Evolutionary conservation across 2,888 invertebrate species (phyloP).

Genomic region (Melieria picta): DNA sequence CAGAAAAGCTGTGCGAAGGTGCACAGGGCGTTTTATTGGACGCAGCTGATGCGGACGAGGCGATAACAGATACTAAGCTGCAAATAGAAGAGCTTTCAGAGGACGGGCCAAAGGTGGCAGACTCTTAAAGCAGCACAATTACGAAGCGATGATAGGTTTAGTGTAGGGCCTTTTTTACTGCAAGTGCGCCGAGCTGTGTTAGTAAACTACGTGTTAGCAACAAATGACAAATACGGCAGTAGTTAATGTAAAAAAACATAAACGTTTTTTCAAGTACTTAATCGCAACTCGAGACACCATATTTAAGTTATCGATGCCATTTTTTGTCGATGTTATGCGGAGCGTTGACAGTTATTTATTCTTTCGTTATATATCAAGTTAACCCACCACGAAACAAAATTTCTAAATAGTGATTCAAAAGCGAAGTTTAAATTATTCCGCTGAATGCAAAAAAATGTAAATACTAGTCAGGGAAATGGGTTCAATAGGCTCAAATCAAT

Average conservation of each 20-base stretch:
- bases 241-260: no score
- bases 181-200: neutral
- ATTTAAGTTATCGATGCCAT: no score
- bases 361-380: no score
- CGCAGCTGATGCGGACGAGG: neutral
- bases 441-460: neutral
- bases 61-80: slow-evolving; percentile 24
- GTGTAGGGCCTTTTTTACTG: neutral
- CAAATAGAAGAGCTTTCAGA: slow-evolving; percentile 33
- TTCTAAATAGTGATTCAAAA: slow-evolving; percentile 4
- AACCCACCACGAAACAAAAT: neutral
- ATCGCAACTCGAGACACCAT: no score
- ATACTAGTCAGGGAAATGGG: neutral
- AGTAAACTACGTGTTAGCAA: no score
- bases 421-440: neutral
- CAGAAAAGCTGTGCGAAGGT: slow-evolving; percentile 32
- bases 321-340: no score
- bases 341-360: no score
- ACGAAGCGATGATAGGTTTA: neutral
- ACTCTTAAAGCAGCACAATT: neutral
- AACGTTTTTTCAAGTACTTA: no score
- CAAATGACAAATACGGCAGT: no score
- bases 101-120: neutral
- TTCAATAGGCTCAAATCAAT: no score
- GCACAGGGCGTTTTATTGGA: slow-evolving; percentile 3